These are phyloP conservation scores for Hyaena hyaena DNA, from an alignment of 2,113 vertebrate species.

Conservation along the genomic window DNA sequence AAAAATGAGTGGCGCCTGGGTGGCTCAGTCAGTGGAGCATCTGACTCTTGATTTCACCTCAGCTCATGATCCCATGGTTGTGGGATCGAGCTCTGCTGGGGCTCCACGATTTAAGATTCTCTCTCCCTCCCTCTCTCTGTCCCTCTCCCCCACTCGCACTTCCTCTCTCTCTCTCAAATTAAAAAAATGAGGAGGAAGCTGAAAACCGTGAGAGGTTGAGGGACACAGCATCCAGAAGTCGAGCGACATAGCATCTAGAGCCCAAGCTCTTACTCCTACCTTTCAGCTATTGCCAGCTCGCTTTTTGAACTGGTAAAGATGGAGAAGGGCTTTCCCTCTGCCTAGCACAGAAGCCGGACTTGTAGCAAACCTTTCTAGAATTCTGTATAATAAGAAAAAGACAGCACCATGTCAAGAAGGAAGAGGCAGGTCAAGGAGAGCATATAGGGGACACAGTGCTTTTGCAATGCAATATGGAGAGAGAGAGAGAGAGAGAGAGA, in stretches of 20 bases:
- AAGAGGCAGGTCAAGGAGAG: not conserved
- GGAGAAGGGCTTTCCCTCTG: not conserved
- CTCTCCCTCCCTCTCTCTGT: too few relatives aligned
- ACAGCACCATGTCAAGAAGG: not conserved
- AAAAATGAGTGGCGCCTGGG: not conserved
- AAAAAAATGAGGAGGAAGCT: not conserved
- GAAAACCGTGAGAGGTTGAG: not conserved
- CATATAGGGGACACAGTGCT: rapidly evolving
- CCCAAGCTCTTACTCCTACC: not conserved
- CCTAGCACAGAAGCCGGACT: not conserved
- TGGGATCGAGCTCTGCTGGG: too few relatives aligned
- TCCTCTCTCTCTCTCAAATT: too few relatives aligned
- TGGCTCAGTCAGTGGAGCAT: too few relatives aligned
- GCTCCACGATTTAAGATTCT: too few relatives aligned
- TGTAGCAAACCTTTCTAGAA: not conserved
- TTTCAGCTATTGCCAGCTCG: not conserved
- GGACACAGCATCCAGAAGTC: not conserved
- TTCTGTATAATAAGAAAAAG: not conserved
- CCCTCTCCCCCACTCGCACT: too few relatives aligned
- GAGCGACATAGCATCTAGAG: not conserved
- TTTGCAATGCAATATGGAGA: not conserved
- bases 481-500: not conserved
- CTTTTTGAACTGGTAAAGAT: not conserved
- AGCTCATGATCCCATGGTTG: too few relatives aligned
- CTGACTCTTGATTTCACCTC: too few relatives aligned